Percentiles rank a stretch among this genome's conserved stretches.
phyloP scores from a whole-genome alignment of 1,140 invertebrate genomes.

The Pteromalus puparum region DNA sequence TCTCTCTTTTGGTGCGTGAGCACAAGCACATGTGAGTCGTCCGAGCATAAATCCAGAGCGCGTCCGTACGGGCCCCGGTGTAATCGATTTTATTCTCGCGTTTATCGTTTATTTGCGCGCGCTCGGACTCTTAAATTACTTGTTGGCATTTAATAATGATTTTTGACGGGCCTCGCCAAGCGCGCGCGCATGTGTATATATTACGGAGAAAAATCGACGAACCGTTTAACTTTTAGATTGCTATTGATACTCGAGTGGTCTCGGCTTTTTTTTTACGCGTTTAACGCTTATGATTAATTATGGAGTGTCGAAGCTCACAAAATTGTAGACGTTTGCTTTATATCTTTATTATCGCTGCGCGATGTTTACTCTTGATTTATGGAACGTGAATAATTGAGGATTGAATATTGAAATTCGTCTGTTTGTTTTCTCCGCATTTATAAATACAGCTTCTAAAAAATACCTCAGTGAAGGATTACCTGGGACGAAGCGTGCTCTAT shows the following conservation, averaged over 20 bases:
- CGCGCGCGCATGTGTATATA: conserved; percentile 14
- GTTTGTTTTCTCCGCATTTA: no score
- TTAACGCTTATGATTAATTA: conserved; percentile 37
- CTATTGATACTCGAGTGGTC: conserved; percentile 31
- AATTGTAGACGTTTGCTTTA: conserved; percentile 26
- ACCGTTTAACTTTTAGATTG: conserved; percentile 47
- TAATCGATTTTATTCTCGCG: conserved; percentile 55
- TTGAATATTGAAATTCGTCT: not conserved
- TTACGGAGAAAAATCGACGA: conserved; percentile 32
- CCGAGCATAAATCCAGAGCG: conserved; percentile 35
- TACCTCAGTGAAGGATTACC: no score
- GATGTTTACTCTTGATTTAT: conserved; percentile 13
- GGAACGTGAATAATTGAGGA: not conserved
- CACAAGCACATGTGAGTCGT: conserved; percentile 3
- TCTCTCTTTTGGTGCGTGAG: not conserved
- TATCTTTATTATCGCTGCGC: conserved; percentile 37
- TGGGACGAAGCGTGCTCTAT: not conserved
- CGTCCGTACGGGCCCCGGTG: not conserved
- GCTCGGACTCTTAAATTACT: conserved; percentile 49
- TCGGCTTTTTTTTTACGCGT: not conserved
- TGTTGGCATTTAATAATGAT: conserved; percentile 49
- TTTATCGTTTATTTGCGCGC: conserved; percentile 48
- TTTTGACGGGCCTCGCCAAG: conserved; percentile 27
- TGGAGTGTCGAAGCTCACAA: conserved; percentile 14
- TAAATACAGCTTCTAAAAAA: no score